These are phyloP conservation scores for Poicephalus meyeri DNA, from an alignment of 2,113 vertebrate genomes.

Conservation along the genomic window DNA sequence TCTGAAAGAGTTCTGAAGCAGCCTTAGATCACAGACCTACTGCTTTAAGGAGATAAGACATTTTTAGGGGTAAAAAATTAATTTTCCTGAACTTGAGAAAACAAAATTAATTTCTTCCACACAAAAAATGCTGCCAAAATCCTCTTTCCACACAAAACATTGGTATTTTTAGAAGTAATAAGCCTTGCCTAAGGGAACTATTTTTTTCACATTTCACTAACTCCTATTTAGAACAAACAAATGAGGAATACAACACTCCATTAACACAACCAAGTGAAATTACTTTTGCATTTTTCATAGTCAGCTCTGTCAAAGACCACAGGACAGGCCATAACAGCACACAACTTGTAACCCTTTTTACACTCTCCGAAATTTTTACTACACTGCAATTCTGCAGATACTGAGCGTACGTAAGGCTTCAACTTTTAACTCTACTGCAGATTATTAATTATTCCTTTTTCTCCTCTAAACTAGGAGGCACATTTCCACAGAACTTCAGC, in stretches of 20 bases:
- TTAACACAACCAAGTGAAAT: background rate
- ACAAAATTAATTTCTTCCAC: background rate
- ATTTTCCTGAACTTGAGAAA: background rate
- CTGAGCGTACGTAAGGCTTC: background rate
- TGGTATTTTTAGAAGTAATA: background rate
- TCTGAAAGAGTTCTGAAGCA: background rate
- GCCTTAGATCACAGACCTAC: background rate
- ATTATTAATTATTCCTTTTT: background rate
- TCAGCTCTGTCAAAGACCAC: background rate
- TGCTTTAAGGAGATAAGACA: background rate
- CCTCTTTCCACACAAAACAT: background rate
- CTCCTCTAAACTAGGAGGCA: background rate
- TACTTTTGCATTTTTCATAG: background rate
- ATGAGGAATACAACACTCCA: background rate
- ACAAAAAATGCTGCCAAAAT: background rate
- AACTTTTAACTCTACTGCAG: background rate
- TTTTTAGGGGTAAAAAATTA: background rate
- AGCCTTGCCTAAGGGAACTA: background rate
- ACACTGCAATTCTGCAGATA: background rate
- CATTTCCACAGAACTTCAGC: background rate
- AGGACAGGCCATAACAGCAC: background rate
- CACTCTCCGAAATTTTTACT: background rate
- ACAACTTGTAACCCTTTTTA: background rate
- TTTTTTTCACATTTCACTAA: background rate
- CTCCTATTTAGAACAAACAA: background rate